Evolutionary conservation across 2,113 vertebrate species (phyloP).

Genomic region (Platichthys flesus): DNA sequence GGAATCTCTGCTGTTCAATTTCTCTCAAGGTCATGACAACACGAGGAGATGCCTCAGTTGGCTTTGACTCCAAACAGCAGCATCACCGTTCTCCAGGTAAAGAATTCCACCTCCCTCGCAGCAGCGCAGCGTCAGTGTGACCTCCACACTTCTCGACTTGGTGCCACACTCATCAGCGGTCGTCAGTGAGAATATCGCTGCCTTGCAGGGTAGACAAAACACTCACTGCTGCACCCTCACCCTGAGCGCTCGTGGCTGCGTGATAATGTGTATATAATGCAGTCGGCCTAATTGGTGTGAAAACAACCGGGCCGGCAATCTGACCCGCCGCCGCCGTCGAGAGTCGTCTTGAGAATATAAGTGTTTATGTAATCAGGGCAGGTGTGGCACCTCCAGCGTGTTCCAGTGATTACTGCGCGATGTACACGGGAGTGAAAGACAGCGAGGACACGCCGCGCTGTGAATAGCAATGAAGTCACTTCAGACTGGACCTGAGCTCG

Average conservation of each 20-base stretch:
- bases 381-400: constrained; percentile 48
- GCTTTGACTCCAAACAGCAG: too few relatives aligned
- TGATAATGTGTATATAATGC: constrained; percentile 62
- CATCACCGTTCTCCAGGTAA: constrained; percentile 5
- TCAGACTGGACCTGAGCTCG: constrained; percentile 8
- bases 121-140: constrained; percentile 1
- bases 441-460: constrained; percentile 23
- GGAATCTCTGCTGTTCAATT: too few relatives aligned
- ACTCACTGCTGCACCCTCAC: constrained; percentile 42
- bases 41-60: too few relatives aligned
- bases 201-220: constrained; percentile 39
- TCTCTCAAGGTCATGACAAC: too few relatives aligned
- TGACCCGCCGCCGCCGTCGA: constrained; percentile 40
- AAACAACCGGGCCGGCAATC: constrained; percentile 49
- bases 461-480: constrained; percentile 63
- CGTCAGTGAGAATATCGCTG: constrained; percentile 41
- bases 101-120: constrained; percentile 9
- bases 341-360: constrained; percentile 34
- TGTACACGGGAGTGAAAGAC: constrained; percentile 48
- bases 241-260: constrained; percentile 61
- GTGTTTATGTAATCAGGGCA: constrained; percentile 58
- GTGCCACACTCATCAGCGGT: constrained; percentile 51
- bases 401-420: constrained; percentile 50
- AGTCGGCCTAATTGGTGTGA: constrained; percentile 58
- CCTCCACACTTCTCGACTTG: constrained; percentile 47